Percentiles rank a stretch among this genome's conserved stretches.
Conservation (phyloP, 2,888 invertebrate species). For the Leptothorax acervorum region DNA sequence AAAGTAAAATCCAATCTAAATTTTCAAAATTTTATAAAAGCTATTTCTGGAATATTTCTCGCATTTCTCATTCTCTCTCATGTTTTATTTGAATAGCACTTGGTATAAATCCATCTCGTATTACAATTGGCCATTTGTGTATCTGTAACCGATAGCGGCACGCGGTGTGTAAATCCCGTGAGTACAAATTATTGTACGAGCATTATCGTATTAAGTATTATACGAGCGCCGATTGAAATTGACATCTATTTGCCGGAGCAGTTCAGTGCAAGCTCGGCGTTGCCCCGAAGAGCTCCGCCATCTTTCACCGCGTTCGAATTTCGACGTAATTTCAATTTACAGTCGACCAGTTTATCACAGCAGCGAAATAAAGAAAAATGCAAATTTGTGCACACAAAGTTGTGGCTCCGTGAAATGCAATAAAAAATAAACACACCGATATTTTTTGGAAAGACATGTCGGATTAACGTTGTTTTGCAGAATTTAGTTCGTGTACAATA, state of each 20-base stretch:
- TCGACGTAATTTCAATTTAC: slow-evolving; percentile 5
- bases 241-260: slow-evolving; percentile 75
- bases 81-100: not conserved
- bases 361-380: not conserved
- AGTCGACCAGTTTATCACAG: not conserved
- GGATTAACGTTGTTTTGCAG: not conserved
- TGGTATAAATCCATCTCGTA: not conserved
- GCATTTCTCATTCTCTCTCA: not conserved
- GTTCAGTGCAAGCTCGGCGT: slow-evolving; percentile 69
- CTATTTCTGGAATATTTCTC: not conserved
- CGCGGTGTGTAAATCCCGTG: slow-evolving; percentile 33
- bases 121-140: slow-evolving; percentile 2
- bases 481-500: not conserved
- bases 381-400: not conserved
- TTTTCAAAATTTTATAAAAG: not conserved
- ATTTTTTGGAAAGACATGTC: not conserved
- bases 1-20: not conserved
- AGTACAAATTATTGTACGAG: slow-evolving; percentile 59
- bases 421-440: not conserved
- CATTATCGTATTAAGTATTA: slow-evolving; percentile 73
- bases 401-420: not conserved
- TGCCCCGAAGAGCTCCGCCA: slow-evolving; percentile 32
- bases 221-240: slow-evolving; percentile 72
- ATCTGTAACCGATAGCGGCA: slow-evolving; percentile 40
- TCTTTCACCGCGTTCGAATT: slow-evolving; percentile 6